These are phyloP conservation scores for Dasysyrphus tricinctus DNA, from an alignment of 2,888 invertebrate species.

Conservation along the genomic window DNA sequence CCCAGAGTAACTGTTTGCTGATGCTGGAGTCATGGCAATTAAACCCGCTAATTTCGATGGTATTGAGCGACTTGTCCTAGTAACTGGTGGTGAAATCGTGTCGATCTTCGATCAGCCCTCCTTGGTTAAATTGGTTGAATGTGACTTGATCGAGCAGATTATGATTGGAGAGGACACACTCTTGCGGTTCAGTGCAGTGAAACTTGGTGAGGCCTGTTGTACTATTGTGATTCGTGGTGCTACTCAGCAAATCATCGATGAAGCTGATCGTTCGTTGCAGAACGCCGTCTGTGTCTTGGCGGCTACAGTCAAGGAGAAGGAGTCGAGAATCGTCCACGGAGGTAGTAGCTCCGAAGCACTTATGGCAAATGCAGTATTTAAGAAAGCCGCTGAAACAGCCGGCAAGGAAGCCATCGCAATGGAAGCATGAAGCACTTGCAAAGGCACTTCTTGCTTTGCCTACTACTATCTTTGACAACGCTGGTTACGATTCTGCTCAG, in stretches of 20 bases:
- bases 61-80: slow-evolving; percentile 97
- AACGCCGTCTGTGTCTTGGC: slow-evolving; percentile 98
- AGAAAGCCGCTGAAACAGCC: slow-evolving; percentile 92
- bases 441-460: slow-evolving; percentile 95
- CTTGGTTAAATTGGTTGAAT: slow-evolving; percentile 95
- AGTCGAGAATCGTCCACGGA: slow-evolving; percentile 95
- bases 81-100: slow-evolving; percentile 98
- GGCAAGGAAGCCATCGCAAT: slow-evolving; percentile 99
- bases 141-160: slow-evolving; percentile 96
- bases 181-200: slow-evolving; percentile 96
- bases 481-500: slow-evolving; percentile 98
- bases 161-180: slow-evolving; percentile 99
- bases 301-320: slow-evolving; percentile 97
- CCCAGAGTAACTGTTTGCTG: slow-evolving; percentile 99
- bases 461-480: slow-evolving; percentile 98
- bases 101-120: slow-evolving; percentile 99
- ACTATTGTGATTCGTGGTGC: slow-evolving; percentile 98
- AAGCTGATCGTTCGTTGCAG: slow-evolving; percentile 98
- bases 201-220: slow-evolving; percentile 98
- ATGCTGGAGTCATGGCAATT: slow-evolving; percentile 99
- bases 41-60: slow-evolving; percentile 99
- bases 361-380: slow-evolving; percentile 96
- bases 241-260: slow-evolving; percentile 98
- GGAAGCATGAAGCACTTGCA: slow-evolving; percentile 97
- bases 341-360: slow-evolving; percentile 98